These are phyloP conservation scores for Notocelia uddmanniana DNA, from an alignment of 2,888 invertebrate genomes.

Conservation along the genomic window DNA sequence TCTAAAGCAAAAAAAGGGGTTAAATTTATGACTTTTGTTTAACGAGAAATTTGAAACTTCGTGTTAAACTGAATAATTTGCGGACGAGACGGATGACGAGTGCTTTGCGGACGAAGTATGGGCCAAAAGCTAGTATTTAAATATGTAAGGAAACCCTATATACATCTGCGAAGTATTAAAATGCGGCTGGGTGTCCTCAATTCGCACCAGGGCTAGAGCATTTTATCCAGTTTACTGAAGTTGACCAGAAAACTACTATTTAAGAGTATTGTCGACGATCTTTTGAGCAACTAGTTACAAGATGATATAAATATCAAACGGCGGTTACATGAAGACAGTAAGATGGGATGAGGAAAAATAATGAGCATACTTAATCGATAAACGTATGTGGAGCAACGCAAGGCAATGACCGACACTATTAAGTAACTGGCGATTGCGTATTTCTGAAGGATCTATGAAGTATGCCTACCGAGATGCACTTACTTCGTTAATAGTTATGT, in stretches of 20 bases:
- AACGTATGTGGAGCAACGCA: conserved; percentile 35
- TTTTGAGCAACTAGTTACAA: neutral
- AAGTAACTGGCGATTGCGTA: conserved; percentile 38
- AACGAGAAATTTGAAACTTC: too few relatives aligned
- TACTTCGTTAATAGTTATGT: conserved; percentile 7
- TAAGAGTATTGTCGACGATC: neutral
- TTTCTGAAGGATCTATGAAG: conserved; percentile 37
- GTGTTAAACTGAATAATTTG: too few relatives aligned
- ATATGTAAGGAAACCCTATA: too few relatives aligned
- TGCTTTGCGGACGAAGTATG: too few relatives aligned
- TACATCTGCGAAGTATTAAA: too few relatives aligned
- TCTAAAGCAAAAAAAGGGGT: too few relatives aligned
- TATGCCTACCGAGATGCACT: conserved; percentile 21
- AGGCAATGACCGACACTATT: conserved; percentile 45
- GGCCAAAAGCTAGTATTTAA: too few relatives aligned
- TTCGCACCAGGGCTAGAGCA: neutral
- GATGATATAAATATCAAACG: neutral
- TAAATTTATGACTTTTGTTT: too few relatives aligned
- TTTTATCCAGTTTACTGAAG: neutral
- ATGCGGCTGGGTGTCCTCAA: too few relatives aligned
- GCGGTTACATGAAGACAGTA: neutral
- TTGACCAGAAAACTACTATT: neutral
- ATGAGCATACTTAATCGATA: conserved; percentile 39
- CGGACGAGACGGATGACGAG: too few relatives aligned
- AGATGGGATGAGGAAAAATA: conserved; percentile 15